Evolutionary conservation across 2,888 invertebrate genomes (phyloP), one percentile per base, ranked within the genome.

Genomic region (Phyto melanocephala): DNA sequence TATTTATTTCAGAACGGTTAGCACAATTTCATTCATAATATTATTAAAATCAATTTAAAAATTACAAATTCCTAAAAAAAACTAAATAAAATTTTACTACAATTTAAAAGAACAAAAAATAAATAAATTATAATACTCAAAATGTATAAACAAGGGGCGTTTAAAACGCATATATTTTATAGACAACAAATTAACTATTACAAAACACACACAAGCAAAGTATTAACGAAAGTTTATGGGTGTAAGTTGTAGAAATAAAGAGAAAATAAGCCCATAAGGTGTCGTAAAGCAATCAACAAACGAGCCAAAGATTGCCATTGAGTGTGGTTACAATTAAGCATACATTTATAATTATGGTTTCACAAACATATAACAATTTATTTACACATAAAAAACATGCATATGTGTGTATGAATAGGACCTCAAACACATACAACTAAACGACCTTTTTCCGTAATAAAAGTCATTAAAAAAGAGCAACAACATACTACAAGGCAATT

Each of bases 271-370:
- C 85, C 89, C 88, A 86, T 85, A 87, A 87, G 88, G 88, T 88
- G 86, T 86, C 86, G 87, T 88, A 88, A 88, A 88, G 86, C 88
- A 88, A 89, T 89, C 88, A 88, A 85, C 88, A 87, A 86, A 87
- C 86, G 86, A 86, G 84, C 85, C 85, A 86, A 86, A 84, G 82
- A 86, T 86, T 86, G 86, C 84, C 81, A 80, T 85, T 84, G 35
- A 47, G 47, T 54, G 84, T 80, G 85, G 84, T 84, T 83, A 81
- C 82, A 85, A 84, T 85, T 84, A 80, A 80, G 78, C 80, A 83
- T 75, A 83, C 83, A 86, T 85, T 80, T 72, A 84, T 86, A 86
- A 85, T 86, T 86, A 85, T 81, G 80, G 76, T 77, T 17, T 67
- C 62, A 74, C 50, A 76, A 35, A 79, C 58, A 72, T 54, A 68